phyloP scores from a whole-genome alignment of 2,113 vertebrate genomes.

The western clawed frog (Xenopus tropicalis) region UCB_Xtro_10.0 CM004445.2:14957001-14957500 shows the following conservation, averaged over 20 bases:
- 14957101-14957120: neutral
- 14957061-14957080: too few relatives aligned
- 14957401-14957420: slow-evolving; percentile 20
- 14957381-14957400: neutral
- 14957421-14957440: slow-evolving; percentile 1
- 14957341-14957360: neutral
- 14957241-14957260: neutral
- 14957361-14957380: slow-evolving; percentile 6
- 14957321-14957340: neutral
- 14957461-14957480: slow-evolving; percentile 33
- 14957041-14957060: too few relatives aligned
- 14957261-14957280: neutral
- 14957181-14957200: neutral
- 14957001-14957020: too few relatives aligned
- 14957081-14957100: too few relatives aligned
- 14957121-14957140: neutral
- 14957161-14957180: neutral
- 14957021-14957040: too few relatives aligned
- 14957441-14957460: slow-evolving; percentile 19
- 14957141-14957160: neutral
- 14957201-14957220: neutral
- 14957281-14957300: neutral
- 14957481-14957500: slow-evolving; percentile 10
- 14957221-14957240: neutral
- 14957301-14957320: slow-evolving; percentile 4